Conservation (phyloP, 35 echinoderm and acorn worm genomes). For the Heliocidaris erythrogramma region DNA sequence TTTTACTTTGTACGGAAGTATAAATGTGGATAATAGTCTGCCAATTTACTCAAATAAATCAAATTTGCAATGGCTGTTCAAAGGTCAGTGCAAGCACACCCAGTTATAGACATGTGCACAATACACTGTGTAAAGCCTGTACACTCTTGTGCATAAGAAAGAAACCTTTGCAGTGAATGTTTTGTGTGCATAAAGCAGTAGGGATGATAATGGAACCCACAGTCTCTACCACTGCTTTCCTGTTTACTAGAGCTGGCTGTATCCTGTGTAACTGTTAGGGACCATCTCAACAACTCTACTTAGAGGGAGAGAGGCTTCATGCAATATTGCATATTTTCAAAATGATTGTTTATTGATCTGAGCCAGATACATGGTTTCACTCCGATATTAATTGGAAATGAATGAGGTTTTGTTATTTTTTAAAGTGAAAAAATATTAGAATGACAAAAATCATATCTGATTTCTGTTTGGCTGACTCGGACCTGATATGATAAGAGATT, state of each 20-base stretch:
- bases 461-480: too few relatives aligned
- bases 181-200: conserved; percentile 5
- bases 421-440: neutral
- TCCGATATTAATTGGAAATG: neutral
- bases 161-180: neutral
- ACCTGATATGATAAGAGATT: too few relatives aligned
- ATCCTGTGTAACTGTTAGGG: conserved; percentile 32
- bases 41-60: neutral
- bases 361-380: neutral
- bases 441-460: neutral
- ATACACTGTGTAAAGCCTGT: neutral
- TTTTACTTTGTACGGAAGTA: neutral
- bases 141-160: neutral
- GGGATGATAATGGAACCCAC: neutral
- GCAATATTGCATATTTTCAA: neutral
- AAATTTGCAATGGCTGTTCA: neutral
- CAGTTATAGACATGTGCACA: neutral
- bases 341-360: neutral
- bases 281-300: conserved; percentile 1
- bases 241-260: conserved; percentile 22
- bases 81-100: neutral
- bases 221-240: neutral
- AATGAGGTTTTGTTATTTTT: neutral
- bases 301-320: neutral
- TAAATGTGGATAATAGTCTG: neutral